phyloP scores from a whole-genome alignment of 1,140 invertebrate species.

The Diprion similis region DNA sequence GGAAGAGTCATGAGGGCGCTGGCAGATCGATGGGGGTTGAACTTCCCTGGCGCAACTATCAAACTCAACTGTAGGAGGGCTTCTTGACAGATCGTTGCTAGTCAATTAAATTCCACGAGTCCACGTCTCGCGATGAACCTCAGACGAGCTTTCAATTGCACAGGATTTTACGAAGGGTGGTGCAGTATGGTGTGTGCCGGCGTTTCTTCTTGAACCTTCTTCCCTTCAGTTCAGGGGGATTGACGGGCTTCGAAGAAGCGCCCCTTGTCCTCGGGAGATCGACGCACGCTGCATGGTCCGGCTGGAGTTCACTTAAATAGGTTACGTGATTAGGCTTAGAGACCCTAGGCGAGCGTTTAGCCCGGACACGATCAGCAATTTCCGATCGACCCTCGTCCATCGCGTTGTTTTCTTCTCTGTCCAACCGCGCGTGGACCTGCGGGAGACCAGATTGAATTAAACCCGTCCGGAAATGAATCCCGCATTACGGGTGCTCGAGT shows the following conservation, averaged over 20 bases:
- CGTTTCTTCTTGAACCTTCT: neutral
- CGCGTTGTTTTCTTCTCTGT: neutral
- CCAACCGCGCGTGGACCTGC: neutral
- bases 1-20: neutral
- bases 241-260: slow-evolving; percentile 39
- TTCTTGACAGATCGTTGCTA: no score
- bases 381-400: neutral
- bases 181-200: neutral
- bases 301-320: slow-evolving; percentile 31
- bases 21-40: neutral
- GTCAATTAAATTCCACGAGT: no score
- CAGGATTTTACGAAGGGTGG: neutral
- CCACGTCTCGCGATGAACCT: no score
- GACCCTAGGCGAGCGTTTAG: slow-evolving; percentile 30
- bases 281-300: neutral
- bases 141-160: no score
- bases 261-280: neutral
- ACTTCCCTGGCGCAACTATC: no score
- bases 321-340: slow-evolving; percentile 36
- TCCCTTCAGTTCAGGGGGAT: slow-evolving; percentile 18
- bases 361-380: neutral
- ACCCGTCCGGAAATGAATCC: slow-evolving; percentile 5
- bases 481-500: neutral
- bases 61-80: no score
- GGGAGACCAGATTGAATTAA: neutral